These are phyloP conservation scores for Sandelia bainsii DNA, from an alignment of 2,797 vertebrate species.

Conservation along the genomic window DNA sequence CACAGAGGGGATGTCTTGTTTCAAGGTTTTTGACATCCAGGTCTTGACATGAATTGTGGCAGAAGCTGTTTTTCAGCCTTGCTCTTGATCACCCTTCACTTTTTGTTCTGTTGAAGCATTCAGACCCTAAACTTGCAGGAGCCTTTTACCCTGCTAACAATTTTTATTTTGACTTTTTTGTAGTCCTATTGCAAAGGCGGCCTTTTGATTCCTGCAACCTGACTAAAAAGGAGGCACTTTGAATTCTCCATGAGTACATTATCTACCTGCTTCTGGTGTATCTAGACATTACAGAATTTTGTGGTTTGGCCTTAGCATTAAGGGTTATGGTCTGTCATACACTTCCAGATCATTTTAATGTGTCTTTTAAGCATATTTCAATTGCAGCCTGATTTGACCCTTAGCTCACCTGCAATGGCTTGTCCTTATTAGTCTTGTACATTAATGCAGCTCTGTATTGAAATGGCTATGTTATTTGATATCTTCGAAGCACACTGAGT, in stretches of 20 bases:
- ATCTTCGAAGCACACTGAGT: conserved; percentile 78
- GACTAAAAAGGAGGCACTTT: conserved; percentile 77
- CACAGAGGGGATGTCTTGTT: conserved; percentile 24
- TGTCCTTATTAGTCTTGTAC: conserved; percentile 75
- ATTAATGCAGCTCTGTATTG: conserved; percentile 75
- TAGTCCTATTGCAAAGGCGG: conserved; percentile 73
- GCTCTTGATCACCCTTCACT: conserved; percentile 33
- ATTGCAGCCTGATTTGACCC: conserved; percentile 70
- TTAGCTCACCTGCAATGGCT: conserved; percentile 70
- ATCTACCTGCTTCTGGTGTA: conserved; percentile 74
- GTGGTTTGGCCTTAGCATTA: conserved; percentile 59
- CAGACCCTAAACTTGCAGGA: conserved; percentile 37
- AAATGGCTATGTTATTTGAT: conserved; percentile 77
- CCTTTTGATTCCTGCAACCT: conserved; percentile 83
- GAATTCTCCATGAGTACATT: conserved; percentile 69
- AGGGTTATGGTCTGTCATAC: conserved; percentile 55
- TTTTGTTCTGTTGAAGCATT: conserved; percentile 42
- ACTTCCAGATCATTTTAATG: conserved; percentile 65
- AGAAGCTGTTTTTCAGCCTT: conserved; percentile 26
- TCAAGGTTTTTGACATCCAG: conserved; percentile 38
- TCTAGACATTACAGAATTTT: conserved; percentile 59
- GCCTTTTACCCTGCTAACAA: conserved; percentile 44
- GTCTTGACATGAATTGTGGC: conserved; percentile 38
- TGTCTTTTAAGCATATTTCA: conserved; percentile 70
- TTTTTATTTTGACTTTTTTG: conserved; percentile 47